Evolutionary conservation across 1,140 invertebrate genomes (phyloP).

Genomic region (Trichonephila inaurata): DNA sequence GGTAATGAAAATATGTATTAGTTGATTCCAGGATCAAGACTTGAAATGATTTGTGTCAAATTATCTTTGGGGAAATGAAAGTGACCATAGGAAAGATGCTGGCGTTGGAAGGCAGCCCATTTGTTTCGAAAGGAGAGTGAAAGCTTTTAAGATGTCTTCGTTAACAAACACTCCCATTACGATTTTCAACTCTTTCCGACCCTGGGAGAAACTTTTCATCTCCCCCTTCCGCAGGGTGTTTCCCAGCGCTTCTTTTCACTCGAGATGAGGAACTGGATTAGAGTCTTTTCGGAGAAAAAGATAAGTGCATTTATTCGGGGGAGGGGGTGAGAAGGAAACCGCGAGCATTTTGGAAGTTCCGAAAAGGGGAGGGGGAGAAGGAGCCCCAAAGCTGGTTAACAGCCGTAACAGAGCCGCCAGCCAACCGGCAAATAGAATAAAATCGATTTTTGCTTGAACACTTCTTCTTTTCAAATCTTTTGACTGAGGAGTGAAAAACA

Average conservation of each 20-base stretch:
- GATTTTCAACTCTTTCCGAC: constrained; percentile 33
- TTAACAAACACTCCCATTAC: constrained; percentile 33
- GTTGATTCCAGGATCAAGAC: too few species aligned
- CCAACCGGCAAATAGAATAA: constrained; percentile 76
- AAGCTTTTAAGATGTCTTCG: constrained; percentile 19
- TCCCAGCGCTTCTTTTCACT: constrained; percentile 1
- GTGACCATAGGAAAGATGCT: too few species aligned
- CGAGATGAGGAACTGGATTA: constrained; percentile 65
- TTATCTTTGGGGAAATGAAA: too few species aligned
- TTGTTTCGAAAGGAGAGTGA: not conserved
- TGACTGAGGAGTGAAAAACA: constrained; percentile 48
- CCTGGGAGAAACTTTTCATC: constrained; percentile 41
- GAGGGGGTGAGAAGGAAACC: constrained; percentile 3
- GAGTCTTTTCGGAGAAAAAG: constrained; percentile 59
- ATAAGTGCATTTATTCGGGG: constrained; percentile 71
- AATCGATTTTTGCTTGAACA: constrained; percentile 76
- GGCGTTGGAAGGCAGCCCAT: not conserved
- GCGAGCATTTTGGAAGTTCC: constrained; percentile 23
- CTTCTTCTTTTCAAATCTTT: constrained; percentile 71
- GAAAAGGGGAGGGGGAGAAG: not conserved
- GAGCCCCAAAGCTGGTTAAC: constrained; percentile 75
- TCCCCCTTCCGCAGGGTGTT: constrained; percentile 5
- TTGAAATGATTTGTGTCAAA: too few species aligned
- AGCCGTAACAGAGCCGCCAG: constrained; percentile 76
- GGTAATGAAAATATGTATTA: too few species aligned